Base-by-base conservation (phyloP, 1,140 invertebrate genomes). In the Neodiprion pinetum region DNA sequence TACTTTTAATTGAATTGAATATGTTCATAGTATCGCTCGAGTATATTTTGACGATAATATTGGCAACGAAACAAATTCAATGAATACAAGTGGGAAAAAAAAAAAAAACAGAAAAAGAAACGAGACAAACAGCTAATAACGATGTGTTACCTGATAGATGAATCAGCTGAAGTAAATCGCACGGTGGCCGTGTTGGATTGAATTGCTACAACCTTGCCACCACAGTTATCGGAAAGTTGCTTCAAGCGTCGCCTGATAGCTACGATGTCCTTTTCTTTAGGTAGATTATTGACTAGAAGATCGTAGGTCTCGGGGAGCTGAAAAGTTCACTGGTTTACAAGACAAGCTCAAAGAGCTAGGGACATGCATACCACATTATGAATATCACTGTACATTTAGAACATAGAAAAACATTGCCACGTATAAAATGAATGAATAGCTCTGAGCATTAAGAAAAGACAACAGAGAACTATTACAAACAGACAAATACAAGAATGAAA, bases 161-260 rank as follows among this genome's bases (percentile, higher is more conserved):
- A 91, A 81, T 94, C 93, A 71, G 91, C 88, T 48, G 91, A 93
- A 67, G 91, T 89, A 88, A 96, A 96, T 75, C 91, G 89, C 70
- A 96, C 81, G 74, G 92, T 88, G n/a, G 95, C 95, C 75, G 89
- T 90, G 70, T 91, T 90, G 21, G 90, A 89, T 14, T 90, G 89
- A 17, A 96, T 88, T 76, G 89, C 84, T 1, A 94, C 80, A 12
- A 96, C 93, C 78, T 92, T 92, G 12, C 95, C 96, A 11, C 95
- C 95, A 85, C 94, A 96, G 85, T 96, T 96, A 78, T 93, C 92
- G 3, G 93, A 94, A 49, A 96, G 85, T 75, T 92, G 90, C 72
- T 92, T 91, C 17, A 97, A 87, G 23, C 93, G 88, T 74, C 89
- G 90, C 74, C 88, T 90, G 53, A 92, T 86, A 72, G 84, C 84